Conservation (phyloP, 2,888 invertebrate species). For the Drosophila stalkeri region DNA sequence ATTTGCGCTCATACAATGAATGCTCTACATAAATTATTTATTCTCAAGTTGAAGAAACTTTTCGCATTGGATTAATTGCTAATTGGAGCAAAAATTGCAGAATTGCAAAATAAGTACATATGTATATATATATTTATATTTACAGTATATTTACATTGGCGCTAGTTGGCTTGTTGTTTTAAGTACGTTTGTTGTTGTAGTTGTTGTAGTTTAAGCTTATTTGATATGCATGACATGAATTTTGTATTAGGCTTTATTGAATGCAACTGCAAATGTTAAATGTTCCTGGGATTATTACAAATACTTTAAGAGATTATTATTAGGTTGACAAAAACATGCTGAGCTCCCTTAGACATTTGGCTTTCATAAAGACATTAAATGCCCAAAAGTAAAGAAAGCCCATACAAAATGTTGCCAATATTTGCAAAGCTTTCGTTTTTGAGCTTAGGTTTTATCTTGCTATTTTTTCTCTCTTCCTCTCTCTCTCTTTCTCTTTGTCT, state of each 20-base stretch:
- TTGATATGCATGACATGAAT: slow-evolving; percentile 76
- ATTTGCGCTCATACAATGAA: slow-evolving; percentile 25
- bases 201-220: slow-evolving; percentile 46
- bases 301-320: slow-evolving; percentile 45
- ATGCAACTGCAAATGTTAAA: slow-evolving; percentile 41
- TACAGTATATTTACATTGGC: slow-evolving; percentile 66
- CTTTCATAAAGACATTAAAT: slow-evolving; percentile 15
- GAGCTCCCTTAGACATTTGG: slow-evolving; percentile 1
- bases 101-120: slow-evolving; percentile 50
- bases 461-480: background rate
- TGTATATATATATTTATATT: slow-evolving; percentile 40
- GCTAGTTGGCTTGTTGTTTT: slow-evolving; percentile 40
- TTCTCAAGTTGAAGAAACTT: slow-evolving; percentile 39
- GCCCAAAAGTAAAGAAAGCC: slow-evolving; percentile 13
- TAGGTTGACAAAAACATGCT: slow-evolving; percentile 8
- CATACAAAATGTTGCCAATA: slow-evolving; percentile 43
- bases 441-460: slow-evolving; percentile 12
- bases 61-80: slow-evolving; percentile 57
- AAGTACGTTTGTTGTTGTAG: slow-evolving; percentile 39
- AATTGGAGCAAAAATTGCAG: slow-evolving; percentile 62
- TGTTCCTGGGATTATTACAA: slow-evolving; percentile 22
- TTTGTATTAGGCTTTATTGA: slow-evolving; percentile 45
- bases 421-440: slow-evolving; percentile 46
- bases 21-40: slow-evolving; percentile 19
- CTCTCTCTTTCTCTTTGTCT: slow-evolving; percentile 6